These are phyloP conservation scores for Vombatus ursinus DNA, from an alignment of 2,113 vertebrate genomes.

Conservation along the genomic window DNA sequence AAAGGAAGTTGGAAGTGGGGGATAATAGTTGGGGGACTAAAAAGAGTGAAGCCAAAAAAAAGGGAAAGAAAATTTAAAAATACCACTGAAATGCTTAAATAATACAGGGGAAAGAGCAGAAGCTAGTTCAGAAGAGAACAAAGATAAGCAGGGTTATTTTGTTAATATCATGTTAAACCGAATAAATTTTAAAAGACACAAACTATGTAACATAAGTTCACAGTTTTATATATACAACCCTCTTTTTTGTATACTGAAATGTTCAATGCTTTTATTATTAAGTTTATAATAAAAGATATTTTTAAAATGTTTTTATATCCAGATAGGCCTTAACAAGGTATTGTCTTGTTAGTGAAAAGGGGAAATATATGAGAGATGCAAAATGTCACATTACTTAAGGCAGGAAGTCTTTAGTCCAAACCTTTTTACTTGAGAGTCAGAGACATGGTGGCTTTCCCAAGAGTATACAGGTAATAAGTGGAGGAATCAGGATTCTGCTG, in stretches of 20 bases:
- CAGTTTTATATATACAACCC: not conserved
- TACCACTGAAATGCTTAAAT: not conserved
- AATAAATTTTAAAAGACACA: not conserved
- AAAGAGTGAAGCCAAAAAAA: not conserved
- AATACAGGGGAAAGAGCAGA: not conserved
- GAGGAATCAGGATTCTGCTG: not conserved
- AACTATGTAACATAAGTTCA: not conserved
- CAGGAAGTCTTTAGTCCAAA: not conserved
- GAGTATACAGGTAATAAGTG: too few relatives aligned
- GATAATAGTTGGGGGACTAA: not conserved
- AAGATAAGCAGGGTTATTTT: too few relatives aligned
- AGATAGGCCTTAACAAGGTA: not conserved
- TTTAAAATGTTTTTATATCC: too few relatives aligned
- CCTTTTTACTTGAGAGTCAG: not conserved
- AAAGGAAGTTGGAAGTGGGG: not conserved
- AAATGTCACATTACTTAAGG: not conserved
- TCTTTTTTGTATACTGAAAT: not conserved
- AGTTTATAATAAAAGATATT: not conserved
- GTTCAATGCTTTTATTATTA: not conserved
- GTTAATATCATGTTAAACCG: not conserved
- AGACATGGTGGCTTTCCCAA: not conserved
- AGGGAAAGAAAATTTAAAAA: not conserved
- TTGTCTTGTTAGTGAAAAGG: not conserved
- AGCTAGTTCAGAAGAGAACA: not conserved
- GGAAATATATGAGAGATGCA: not conserved